phyloP scores from a whole-genome alignment of 2,113 vertebrate genomes.

The Todiramphus chloris region DNA sequence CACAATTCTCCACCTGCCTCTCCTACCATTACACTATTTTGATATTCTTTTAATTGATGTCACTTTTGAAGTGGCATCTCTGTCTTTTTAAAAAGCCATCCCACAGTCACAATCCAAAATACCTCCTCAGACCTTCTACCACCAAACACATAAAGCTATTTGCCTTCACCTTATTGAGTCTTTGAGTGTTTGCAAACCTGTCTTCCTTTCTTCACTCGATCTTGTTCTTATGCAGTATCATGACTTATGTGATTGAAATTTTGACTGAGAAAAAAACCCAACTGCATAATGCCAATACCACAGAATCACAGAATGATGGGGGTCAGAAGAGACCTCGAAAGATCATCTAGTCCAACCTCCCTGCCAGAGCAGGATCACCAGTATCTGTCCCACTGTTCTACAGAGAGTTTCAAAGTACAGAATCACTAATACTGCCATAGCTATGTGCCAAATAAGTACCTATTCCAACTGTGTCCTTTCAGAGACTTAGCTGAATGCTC shows the following conservation, averaged over 20 bases:
- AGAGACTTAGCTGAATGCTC: neutral
- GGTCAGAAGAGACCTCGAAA: no score
- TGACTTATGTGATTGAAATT: neutral
- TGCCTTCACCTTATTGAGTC: neutral
- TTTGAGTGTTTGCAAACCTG: neutral
- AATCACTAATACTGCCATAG: neutral
- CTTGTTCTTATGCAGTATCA: neutral
- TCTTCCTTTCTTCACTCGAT: neutral
- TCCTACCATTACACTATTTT: neutral
- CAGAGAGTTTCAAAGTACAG: neutral
- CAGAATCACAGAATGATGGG: no score
- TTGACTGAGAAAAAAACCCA: neutral
- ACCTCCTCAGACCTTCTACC: neutral
- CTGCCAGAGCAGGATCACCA: no score
- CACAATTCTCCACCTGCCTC: neutral
- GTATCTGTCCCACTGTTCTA: neutral
- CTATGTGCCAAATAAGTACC: neutral
- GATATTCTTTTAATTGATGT: neutral
- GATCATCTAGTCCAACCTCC: no score
- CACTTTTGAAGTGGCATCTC: neutral
- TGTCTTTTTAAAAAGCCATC: neutral
- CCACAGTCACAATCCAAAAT: neutral
- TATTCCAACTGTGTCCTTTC: neutral
- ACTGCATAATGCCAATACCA: neutral
- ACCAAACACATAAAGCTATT: fast-evolving